These are phyloP conservation scores for Notarius quadriscutis DNA, from an alignment of 2,113 vertebrate species.

Conservation along the genomic window DNA sequence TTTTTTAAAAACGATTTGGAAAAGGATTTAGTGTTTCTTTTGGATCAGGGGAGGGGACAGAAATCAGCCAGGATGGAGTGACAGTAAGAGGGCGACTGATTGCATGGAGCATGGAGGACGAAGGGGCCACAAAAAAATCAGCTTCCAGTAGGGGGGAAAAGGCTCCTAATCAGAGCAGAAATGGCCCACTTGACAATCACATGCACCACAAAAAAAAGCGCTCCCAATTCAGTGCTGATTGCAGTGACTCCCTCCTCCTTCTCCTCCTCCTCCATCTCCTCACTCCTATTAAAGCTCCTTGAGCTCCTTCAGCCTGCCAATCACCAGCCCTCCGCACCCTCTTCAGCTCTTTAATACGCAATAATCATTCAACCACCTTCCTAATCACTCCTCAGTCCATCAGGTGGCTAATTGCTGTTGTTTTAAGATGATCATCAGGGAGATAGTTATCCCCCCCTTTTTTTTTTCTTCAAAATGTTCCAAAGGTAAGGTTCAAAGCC, in stretches of 20 bases:
- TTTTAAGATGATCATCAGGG: constrained; percentile 49
- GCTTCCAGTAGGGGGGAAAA: constrained; percentile 19
- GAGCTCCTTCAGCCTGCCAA: constrained; percentile 49
- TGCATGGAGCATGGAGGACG: constrained; percentile 27
- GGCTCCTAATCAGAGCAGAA: constrained; percentile 52
- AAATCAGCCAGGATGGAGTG: constrained; percentile 49
- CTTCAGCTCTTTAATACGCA: constrained; percentile 43
- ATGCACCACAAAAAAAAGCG: constrained; percentile 47
- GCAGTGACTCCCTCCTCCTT: constrained; percentile 3
- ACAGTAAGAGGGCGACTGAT: constrained; percentile 51
- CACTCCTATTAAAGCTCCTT: constrained; percentile 47
- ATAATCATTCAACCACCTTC: constrained; percentile 48
- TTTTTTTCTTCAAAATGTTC: neutral
- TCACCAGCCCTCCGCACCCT: constrained; percentile 38
- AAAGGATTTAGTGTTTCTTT: constrained; percentile 15
- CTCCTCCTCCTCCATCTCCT: constrained; percentile 22
- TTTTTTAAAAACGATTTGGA: neutral
- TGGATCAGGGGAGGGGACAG: constrained; percentile 9
- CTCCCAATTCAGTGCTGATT: constrained; percentile 53
- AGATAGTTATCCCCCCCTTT: neutral
- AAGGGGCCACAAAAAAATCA: constrained; percentile 36
- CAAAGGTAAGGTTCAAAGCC: neutral
- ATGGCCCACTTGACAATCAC: constrained; percentile 59
- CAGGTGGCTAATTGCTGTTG: constrained; percentile 57
- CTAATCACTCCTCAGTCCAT: constrained; percentile 49